Evolutionary conservation across 2,888 invertebrate genomes (phyloP).

Genomic region (Oscheius myriophilus): DNA sequence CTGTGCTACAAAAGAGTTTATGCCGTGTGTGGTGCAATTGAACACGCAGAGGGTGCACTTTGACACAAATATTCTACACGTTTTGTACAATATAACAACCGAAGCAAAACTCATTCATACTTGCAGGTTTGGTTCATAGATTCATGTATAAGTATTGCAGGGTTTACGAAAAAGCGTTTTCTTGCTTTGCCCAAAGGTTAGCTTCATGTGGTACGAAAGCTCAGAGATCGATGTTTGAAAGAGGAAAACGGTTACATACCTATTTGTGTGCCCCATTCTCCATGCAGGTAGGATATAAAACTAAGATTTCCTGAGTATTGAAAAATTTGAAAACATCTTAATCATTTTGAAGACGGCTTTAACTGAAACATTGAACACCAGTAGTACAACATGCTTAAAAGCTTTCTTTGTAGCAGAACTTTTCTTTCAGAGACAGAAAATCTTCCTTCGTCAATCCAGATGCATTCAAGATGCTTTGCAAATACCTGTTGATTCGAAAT

Average conservation of each 20-base stretch:
- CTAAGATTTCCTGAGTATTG: too few species aligned
- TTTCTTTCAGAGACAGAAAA: slow-evolving; percentile 39
- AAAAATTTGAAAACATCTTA: not conserved
- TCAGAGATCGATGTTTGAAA: slow-evolving; percentile 42
- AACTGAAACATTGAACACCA: not conserved
- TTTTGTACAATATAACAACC: slow-evolving; percentile 54
- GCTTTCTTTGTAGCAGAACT: too few species aligned
- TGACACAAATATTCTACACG: slow-evolving; percentile 56
- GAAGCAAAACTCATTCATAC: slow-evolving; percentile 57
- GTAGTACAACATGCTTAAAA: not conserved
- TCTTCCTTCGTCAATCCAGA: slow-evolving; percentile 36
- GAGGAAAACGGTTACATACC: slow-evolving; percentile 45
- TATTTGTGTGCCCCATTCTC: slow-evolving; percentile 54
- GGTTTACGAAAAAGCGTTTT: slow-evolving; percentile 44
- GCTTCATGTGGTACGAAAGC: slow-evolving; percentile 48
- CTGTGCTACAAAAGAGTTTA: slow-evolving; percentile 51
- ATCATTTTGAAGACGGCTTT: not conserved
- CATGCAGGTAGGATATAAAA: too few species aligned
- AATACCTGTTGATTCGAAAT: slow-evolving; percentile 31
- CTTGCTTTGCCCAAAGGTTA: slow-evolving; percentile 52
- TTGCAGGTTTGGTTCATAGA: slow-evolving; percentile 44
- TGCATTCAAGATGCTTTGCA: slow-evolving; percentile 40
- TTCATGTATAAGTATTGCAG: slow-evolving; percentile 23
- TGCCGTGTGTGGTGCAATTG: slow-evolving; percentile 54
- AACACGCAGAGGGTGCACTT: slow-evolving; percentile 54